A percentile compares a stretch with the other conserved stretches of the same genome.
phyloP scores from a whole-genome alignment of 1,140 invertebrate species.

The Hylaeus anthracinus region DNA sequence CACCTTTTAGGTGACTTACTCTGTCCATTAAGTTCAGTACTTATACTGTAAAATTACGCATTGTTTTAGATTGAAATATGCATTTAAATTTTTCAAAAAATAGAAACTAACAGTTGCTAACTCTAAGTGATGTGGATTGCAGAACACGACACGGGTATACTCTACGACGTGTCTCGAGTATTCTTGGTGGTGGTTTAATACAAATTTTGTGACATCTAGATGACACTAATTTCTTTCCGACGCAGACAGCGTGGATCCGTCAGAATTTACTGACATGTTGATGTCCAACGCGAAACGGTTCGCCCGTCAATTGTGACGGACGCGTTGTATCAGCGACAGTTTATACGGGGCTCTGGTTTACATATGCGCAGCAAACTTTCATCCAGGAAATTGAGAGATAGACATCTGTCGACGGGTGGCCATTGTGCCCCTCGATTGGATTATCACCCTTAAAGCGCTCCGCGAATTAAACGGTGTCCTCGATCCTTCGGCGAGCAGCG shows the following conservation, averaged over 20 bases:
- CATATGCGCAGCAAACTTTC: slow-evolving; percentile 68
- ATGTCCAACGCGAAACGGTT: slow-evolving; percentile 15
- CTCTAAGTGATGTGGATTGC: neutral
- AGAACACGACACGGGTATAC: neutral
- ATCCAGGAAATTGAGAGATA: slow-evolving; percentile 75
- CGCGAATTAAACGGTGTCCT: slow-evolving; percentile 61
- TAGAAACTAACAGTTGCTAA: too few relatives aligned
- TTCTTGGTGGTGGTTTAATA: neutral
- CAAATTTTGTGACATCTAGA: neutral
- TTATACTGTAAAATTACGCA: too few relatives aligned
- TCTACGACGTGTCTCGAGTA: neutral
- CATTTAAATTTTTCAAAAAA: too few relatives aligned
- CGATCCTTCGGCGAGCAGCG: slow-evolving; percentile 48
- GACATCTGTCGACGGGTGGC: slow-evolving; percentile 75
- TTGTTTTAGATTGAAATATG: too few relatives aligned
- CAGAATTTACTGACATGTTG: slow-evolving; percentile 6
- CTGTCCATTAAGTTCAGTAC: too few relatives aligned
- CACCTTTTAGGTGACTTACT: too few relatives aligned
- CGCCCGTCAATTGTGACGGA: slow-evolving; percentile 29
- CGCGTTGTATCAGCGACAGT: slow-evolving; percentile 40
- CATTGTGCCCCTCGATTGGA: slow-evolving; percentile 60
- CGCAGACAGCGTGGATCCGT: neutral
- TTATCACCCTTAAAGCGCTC: slow-evolving; percentile 61
- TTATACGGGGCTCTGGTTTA: slow-evolving; percentile 51
- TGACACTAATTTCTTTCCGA: neutral